Base-by-base conservation (phyloP, 2,113 vertebrate species). In the Oceanodroma tethys region DNA sequence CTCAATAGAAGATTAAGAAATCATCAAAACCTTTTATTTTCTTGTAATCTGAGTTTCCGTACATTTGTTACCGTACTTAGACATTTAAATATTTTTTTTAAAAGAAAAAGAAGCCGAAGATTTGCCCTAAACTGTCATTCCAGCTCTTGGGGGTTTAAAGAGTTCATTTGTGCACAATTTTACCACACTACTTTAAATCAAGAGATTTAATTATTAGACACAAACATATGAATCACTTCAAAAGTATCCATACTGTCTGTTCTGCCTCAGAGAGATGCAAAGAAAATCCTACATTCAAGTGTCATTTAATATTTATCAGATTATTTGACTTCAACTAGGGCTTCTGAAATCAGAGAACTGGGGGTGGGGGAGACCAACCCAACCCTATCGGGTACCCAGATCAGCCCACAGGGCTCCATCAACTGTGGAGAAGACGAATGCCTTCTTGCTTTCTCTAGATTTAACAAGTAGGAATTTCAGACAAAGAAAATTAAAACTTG, bases 401-500 rank as follows among this genome's bases (percentile, higher is more conserved):
- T n/a, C 27, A 71, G 48, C 68, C 45, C 50, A 34, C 48, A 53
- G 32, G 12, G 34, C 48, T 84, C 43, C n/a, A 18, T 34, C n/a
- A 81, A 4, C 21, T 19, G 22, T 71, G 16, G 40, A 81, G 17
- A 72, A 73, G 59, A 40, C 1, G 5, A 75, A 62, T 7, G 13
- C 16, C 9, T 52, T 22, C 42, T 48, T 43, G 34, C 29, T 53
- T 86, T 72, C 75, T 72, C 62, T 56, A 56, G 13, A 68, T 42
- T 19, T 17, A 55, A 50, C 62, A 63, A 25, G 25, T 9, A 59
- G 17, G 23, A 53, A 58, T 53, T 81, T 68, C 92, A 93, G 72
- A 65, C 59, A 81, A 72, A 73, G 40, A 75, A 32, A 93, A 90
- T 43, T 1, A 36, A 87, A 93, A 98, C 91, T 98, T 98, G 92